These are phyloP conservation scores for Dolichomitus sp. DNA, from an alignment of 2,888 invertebrate species.

Conservation along the genomic window DNA sequence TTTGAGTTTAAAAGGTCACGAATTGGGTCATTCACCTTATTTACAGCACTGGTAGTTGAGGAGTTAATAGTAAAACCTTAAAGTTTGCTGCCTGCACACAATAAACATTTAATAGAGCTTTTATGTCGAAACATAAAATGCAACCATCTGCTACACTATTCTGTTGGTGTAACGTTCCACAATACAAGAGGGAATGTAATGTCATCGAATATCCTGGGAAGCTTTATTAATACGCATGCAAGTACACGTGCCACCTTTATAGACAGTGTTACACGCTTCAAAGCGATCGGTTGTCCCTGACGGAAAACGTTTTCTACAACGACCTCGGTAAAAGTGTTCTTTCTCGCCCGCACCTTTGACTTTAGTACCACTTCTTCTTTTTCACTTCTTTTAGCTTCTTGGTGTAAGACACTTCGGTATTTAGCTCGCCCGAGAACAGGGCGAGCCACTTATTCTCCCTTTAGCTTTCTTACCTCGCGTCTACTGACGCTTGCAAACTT, in stretches of 20 bases:
- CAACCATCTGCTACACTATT: not conserved
- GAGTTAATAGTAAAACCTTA: no score
- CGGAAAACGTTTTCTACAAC: slow-evolving; percentile 3
- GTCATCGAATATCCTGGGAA: slow-evolving; percentile 48
- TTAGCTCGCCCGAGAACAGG: slow-evolving; percentile 1
- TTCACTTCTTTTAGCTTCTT: not conserved
- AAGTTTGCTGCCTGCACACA: not conserved
- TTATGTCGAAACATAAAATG: not conserved
- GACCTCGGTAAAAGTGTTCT: slow-evolving; percentile 35
- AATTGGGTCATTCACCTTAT: no score
- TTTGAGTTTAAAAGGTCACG: no score
- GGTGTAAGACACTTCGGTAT: not conserved
- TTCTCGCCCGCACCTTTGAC: slow-evolving; percentile 1
- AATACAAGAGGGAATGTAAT: slow-evolving; percentile 9
- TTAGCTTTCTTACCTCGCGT: slow-evolving; percentile 11
- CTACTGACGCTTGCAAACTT: not conserved
- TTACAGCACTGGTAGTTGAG: no score
- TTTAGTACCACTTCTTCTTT: not conserved
- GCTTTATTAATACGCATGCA: slow-evolving; percentile 53
- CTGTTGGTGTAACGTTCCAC: not conserved
- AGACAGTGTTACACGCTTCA: slow-evolving; percentile 30
- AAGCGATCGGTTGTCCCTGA: slow-evolving; percentile 27
- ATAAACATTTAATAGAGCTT: not conserved
- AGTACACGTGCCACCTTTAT: slow-evolving; percentile 51
- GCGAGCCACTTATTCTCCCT: slow-evolving; percentile 4